These are phyloP conservation scores for Hippocampus kuda DNA, from an alignment of 2,797 vertebrate species.

Conservation along the genomic window DNA sequence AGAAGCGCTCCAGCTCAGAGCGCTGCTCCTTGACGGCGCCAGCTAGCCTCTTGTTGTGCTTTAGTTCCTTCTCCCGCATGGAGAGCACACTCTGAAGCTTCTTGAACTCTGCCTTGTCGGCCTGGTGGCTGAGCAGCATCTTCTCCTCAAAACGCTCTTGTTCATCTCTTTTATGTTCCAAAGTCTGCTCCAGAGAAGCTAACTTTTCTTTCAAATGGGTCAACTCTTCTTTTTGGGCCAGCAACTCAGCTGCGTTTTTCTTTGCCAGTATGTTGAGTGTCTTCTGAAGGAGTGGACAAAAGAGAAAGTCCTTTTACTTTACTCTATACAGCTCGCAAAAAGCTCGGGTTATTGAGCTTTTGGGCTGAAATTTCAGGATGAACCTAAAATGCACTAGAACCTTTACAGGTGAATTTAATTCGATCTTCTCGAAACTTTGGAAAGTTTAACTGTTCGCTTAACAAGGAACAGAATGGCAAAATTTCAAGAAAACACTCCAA, in stretches of 20 bases:
- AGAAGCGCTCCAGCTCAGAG: slow-evolving; percentile 78
- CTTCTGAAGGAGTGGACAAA: slow-evolving; percentile 59
- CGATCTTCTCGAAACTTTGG: no score
- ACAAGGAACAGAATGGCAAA: no score
- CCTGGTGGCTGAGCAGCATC: slow-evolving; percentile 46
- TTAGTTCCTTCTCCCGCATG: slow-evolving; percentile 73
- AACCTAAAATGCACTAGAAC: no score
- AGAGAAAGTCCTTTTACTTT: neutral
- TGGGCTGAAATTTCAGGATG: no score
- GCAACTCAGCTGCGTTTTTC: slow-evolving; percentile 67
- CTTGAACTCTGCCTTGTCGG: slow-evolving; percentile 58
- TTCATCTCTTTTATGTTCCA: slow-evolving; percentile 39
- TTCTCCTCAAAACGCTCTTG: slow-evolving; percentile 15
- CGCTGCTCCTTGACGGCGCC: slow-evolving; percentile 69
- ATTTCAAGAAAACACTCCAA: no score
- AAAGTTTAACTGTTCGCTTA: no score
- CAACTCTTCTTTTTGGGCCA: slow-evolving; percentile 63
- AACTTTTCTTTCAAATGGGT: slow-evolving; percentile 59
- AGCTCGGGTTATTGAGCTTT: no score
- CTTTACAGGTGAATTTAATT: no score
- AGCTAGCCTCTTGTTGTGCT: slow-evolving; percentile 68
- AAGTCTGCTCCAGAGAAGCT: slow-evolving; percentile 59
- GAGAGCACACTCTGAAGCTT: slow-evolving; percentile 71
- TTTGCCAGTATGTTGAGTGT: slow-evolving; percentile 63
- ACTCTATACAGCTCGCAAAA: no score